phyloP scores from a whole-genome alignment of 2,797 vertebrate genomes.

The Fundulus diaphanus region DNA sequence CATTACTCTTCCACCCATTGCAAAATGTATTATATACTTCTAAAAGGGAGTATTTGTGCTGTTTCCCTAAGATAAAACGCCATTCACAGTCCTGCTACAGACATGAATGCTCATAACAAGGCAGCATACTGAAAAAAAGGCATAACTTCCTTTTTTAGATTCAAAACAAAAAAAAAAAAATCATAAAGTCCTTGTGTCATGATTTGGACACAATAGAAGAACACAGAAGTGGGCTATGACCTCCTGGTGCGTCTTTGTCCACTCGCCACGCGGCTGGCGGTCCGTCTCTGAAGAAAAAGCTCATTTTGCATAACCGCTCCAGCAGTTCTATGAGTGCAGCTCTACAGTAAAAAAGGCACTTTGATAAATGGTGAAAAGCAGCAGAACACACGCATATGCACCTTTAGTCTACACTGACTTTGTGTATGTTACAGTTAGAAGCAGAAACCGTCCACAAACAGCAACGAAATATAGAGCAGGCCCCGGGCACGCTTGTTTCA shows the following conservation, averaged over 20 bases:
- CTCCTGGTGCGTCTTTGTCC: slow-evolving; percentile 5
- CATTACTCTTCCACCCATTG: slow-evolving; percentile 20
- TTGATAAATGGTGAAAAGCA: slow-evolving; percentile 61
- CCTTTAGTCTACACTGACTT: slow-evolving; percentile 17
- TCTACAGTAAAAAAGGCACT: slow-evolving; percentile 75
- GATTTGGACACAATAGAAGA: slow-evolving; percentile 17
- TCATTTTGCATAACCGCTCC: slow-evolving; percentile 61
- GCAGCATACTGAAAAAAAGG: slow-evolving; percentile 51
- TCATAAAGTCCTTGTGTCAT: slow-evolving; percentile 12
- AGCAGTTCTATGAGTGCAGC: slow-evolving; percentile 58
- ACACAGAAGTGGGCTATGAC: slow-evolving; percentile 15
- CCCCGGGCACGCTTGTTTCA: slow-evolving; percentile 14
- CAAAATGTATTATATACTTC: slow-evolving; percentile 60
- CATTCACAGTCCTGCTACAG: slow-evolving; percentile 35
- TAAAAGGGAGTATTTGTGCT: slow-evolving; percentile 48
- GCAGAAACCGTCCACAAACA: slow-evolving; percentile 3
- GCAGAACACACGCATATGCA: slow-evolving; percentile 27
- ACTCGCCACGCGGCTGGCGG: slow-evolving; percentile 21
- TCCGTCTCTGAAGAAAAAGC: slow-evolving; percentile 32
- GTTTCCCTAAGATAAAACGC: slow-evolving; percentile 34
- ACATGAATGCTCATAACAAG: slow-evolving; percentile 38
- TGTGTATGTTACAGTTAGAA: slow-evolving; percentile 25
- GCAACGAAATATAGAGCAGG: slow-evolving; percentile 20
- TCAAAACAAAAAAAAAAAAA: slow-evolving; percentile 2
- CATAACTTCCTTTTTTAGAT: slow-evolving; percentile 9